Conservation (phyloP, 2,113 vertebrate genomes). For the Ondatra zibethicus region DNA sequence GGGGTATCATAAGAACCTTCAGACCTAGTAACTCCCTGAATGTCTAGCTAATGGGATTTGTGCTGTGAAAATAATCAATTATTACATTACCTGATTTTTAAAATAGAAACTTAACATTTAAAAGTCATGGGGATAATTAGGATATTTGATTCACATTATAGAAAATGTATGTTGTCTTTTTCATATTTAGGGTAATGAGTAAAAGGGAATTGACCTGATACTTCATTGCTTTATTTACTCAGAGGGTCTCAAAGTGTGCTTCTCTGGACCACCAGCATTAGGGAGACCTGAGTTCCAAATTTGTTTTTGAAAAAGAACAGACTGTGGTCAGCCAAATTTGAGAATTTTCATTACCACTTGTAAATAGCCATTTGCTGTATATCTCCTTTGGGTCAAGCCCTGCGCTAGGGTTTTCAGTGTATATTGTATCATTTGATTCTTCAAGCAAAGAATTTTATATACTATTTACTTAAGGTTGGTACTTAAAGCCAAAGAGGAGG, state of each 20-base stretch:
- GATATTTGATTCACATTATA: constrained; percentile 21
- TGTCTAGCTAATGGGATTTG: not conserved
- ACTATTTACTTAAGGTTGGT: not conserved
- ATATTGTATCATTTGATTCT: constrained; percentile 18
- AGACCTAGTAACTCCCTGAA: constrained; percentile 51
- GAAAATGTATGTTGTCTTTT: not conserved
- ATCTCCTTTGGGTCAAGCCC: not conserved
- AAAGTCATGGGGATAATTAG: constrained; percentile 10
- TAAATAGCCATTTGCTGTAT: not conserved
- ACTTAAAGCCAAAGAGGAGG: not conserved
- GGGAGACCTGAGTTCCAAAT: not conserved
- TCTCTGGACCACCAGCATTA: not conserved
- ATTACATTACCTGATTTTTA: constrained; percentile 1
- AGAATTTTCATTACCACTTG: not conserved
- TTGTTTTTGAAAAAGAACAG: not conserved
- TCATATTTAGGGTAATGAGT: not conserved
- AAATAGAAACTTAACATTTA: constrained; percentile 2
- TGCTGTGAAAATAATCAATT: constrained; percentile 21
- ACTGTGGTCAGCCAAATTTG: not conserved
- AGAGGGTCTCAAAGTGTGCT: not conserved
- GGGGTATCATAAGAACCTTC: not conserved
- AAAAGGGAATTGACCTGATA: not conserved
- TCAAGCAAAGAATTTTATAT: not conserved
- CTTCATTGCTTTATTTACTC: constrained; percentile 18
- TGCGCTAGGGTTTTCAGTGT: not conserved